These are phyloP conservation scores for Ariolimax columbianus DNA, from an alignment of 2,888 invertebrate genomes.

Conservation along the genomic window DNA sequence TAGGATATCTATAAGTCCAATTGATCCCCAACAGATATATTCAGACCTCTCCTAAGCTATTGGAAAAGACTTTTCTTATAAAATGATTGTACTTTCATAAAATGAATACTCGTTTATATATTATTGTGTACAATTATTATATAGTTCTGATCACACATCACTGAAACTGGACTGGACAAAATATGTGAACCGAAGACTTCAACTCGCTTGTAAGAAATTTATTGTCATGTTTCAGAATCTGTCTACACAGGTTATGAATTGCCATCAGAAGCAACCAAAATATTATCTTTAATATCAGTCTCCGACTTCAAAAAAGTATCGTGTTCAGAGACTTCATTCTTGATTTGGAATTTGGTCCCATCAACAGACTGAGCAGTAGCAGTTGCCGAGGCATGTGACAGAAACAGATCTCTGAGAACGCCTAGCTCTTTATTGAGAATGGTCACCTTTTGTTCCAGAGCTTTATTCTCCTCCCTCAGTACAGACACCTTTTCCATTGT, in stretches of 20 bases:
- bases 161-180: slow-evolving; percentile 7
- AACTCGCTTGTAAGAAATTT: background rate
- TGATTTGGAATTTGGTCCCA: background rate
- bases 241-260: background rate
- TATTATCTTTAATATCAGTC: slow-evolving; percentile 8
- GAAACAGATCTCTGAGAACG: slow-evolving; percentile 85
- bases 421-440: slow-evolving; percentile 90
- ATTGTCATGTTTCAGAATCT: background rate
- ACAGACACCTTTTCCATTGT: slow-evolving; percentile 96
- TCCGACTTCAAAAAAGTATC: background rate
- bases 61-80: too few relatives aligned
- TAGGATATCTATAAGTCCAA: too few relatives aligned
- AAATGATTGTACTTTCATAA: too few relatives aligned
- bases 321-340: background rate
- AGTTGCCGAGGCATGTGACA: slow-evolving; percentile 71
- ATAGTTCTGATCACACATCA: background rate
- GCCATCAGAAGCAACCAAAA: background rate
- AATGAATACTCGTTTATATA: too few relatives aligned
- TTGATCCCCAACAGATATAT: too few relatives aligned
- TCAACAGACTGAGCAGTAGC: slow-evolving; percentile 44
- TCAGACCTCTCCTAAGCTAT: too few relatives aligned
- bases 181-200: background rate
- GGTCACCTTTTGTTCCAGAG: slow-evolving; percentile 91
- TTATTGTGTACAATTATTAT: too few relatives aligned
- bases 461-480: slow-evolving; percentile 93